A percentile compares a stretch with the other conserved stretches of the same genome.
Evolutionary conservation across 1,140 invertebrate genomes (phyloP).

Genomic region (Drosophila subpulchrella): DNA sequence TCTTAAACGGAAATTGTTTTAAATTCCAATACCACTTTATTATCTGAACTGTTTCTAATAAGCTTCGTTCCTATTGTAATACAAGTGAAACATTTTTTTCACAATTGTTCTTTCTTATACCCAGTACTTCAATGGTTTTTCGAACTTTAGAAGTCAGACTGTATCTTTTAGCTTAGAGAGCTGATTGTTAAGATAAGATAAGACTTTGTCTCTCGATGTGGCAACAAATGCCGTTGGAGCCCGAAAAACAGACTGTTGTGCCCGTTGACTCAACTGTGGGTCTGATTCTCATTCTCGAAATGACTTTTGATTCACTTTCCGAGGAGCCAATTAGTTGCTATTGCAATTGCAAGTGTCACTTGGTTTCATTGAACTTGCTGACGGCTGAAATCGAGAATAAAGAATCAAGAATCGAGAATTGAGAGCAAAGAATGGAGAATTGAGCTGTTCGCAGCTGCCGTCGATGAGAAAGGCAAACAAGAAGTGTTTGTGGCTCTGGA

Average conservation of each 20-base stretch:
- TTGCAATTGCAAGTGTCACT: slow-evolving; percentile 69
- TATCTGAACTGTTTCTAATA: not conserved
- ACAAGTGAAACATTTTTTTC: too few species aligned
- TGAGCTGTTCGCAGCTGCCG: slow-evolving; percentile 64
- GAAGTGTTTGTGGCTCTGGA: slow-evolving; percentile 71
- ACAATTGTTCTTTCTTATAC: not conserved
- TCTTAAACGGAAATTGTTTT: too few species aligned
- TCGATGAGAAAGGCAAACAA: slow-evolving; percentile 57
- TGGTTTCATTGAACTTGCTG: slow-evolving; percentile 71
- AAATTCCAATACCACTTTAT: too few species aligned
- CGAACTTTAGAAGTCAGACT: not conserved
- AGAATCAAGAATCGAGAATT: slow-evolving; percentile 6
- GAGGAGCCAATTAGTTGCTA: slow-evolving; percentile 32
- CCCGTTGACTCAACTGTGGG: slow-evolving; percentile 21
- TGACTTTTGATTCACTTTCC: slow-evolving; percentile 26
- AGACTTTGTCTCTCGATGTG: slow-evolving; percentile 22
- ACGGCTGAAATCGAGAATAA: not conserved
- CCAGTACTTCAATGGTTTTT: not conserved
- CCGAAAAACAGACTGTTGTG: slow-evolving; percentile 2
- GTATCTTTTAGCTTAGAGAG: slow-evolving; percentile 5
- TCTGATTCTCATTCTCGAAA: not conserved
- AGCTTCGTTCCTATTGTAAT: not conserved
- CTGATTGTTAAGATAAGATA: slow-evolving; percentile 40
- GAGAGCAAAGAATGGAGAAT: slow-evolving; percentile 41
- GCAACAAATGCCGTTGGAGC: slow-evolving; percentile 33